Conservation (phyloP, 1,140 invertebrate genomes). For the Heliconius melpomene region DNA sequence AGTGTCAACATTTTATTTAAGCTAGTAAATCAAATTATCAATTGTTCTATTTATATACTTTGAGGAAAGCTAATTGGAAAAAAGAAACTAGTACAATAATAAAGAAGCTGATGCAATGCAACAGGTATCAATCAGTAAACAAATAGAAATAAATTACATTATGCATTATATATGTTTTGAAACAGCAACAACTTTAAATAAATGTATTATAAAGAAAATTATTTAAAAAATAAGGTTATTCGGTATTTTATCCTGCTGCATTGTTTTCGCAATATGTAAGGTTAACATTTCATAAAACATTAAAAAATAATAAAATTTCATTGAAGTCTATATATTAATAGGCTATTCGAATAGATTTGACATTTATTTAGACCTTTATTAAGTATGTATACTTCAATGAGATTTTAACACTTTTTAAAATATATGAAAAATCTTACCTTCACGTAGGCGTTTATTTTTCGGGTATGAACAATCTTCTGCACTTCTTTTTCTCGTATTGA, state of each 20-base stretch:
- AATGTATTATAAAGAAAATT: background rate
- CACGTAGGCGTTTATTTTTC: slow-evolving; percentile 66
- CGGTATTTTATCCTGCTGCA: slow-evolving; percentile 46
- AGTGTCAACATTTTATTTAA: too few relatives aligned
- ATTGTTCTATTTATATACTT: too few relatives aligned
- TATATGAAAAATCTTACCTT: slow-evolving; percentile 64
- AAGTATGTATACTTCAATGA: slow-evolving; percentile 53
- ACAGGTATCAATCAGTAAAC: slow-evolving; percentile 31
- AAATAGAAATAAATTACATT: slow-evolving; percentile 4
- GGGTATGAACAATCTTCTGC: slow-evolving; percentile 59
- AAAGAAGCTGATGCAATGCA: slow-evolving; percentile 20
- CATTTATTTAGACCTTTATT: background rate
- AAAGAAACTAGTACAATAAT: background rate
- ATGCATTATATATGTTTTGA: slow-evolving; percentile 38
- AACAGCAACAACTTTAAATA: slow-evolving; percentile 55
- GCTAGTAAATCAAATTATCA: too few relatives aligned
- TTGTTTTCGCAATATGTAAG: slow-evolving; percentile 29
- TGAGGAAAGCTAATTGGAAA: too few relatives aligned
- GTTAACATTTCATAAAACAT: background rate
- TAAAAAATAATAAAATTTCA: slow-evolving; percentile 48
- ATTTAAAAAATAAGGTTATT: background rate
- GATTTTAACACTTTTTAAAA: too few relatives aligned
- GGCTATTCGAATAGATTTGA: background rate
- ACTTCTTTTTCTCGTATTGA: slow-evolving; percentile 63
- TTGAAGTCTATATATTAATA: slow-evolving; percentile 46